Evolutionary conservation across 2,797 vertebrate genomes (phyloP).

Genomic region (Oophaga sylvatica): DNA sequence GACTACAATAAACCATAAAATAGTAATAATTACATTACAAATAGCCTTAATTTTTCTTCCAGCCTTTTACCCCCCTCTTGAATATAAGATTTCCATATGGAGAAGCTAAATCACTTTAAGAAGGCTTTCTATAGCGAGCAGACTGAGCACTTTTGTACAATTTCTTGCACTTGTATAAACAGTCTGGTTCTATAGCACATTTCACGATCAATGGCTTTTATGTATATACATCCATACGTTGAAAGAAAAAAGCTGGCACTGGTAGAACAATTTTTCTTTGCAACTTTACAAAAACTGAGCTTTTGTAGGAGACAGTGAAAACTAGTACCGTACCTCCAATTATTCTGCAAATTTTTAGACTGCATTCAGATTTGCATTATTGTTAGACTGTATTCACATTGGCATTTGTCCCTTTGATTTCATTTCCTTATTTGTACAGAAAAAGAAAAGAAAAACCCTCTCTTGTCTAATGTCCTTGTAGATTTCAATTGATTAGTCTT

Average conservation of each 20-base stretch:
- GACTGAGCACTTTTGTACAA: conserved; percentile 69
- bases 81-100: conserved; percentile 43
- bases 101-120: conserved; percentile 61
- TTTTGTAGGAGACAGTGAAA: conserved; percentile 14
- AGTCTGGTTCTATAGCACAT: conserved; percentile 69
- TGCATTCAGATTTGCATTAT: neutral
- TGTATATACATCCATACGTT: conserved; percentile 72
- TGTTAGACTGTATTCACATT: too few relatives aligned
- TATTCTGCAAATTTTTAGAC: too few relatives aligned
- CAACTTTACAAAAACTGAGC: conserved; percentile 41
- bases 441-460: too few relatives aligned
- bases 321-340: neutral
- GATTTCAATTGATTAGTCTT: too few relatives aligned
- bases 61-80: conserved; percentile 37
- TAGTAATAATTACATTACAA: conserved; percentile 20
- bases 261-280: conserved; percentile 50
- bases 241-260: conserved; percentile 52
- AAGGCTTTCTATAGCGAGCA: conserved; percentile 66
- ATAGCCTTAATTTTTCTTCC: conserved; percentile 37
- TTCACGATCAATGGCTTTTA: conserved; percentile 73
- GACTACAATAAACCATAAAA: neutral
- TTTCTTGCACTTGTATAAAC: conserved; percentile 74
- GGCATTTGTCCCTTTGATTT: too few relatives aligned
- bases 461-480: too few relatives aligned
- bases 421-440: too few relatives aligned